A percentile compares a stretch with the other conserved stretches of the same genome.
phyloP scores from a whole-genome alignment of 2,113 vertebrate species.

The Prunella himalayana region DNA sequence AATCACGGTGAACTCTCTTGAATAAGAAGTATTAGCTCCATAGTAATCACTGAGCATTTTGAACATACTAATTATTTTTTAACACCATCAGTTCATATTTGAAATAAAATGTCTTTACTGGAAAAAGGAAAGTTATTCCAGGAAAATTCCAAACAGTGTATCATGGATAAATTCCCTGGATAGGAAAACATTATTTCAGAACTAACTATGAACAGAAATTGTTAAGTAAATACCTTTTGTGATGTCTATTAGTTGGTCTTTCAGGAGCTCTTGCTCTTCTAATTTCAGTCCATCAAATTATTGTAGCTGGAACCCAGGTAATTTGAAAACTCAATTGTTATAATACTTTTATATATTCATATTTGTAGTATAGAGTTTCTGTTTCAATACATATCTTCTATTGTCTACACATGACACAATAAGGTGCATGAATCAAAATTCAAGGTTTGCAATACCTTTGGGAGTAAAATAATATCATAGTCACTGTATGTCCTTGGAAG shows the following conservation, averaged over 20 bases:
- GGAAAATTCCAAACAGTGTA: background rate
- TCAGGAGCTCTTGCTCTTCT: background rate
- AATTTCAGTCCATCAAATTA: background rate
- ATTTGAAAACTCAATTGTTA: background rate
- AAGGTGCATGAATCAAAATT: background rate
- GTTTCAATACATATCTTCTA: background rate
- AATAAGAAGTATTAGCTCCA: background rate
- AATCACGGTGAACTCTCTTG: background rate
- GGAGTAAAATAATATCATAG: background rate
- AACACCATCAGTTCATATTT: background rate
- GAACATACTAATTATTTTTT: background rate
- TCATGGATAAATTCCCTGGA: background rate
- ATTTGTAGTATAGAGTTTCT: background rate
- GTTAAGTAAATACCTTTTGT: background rate
- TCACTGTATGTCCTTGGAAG: background rate
- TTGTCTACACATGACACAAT: background rate
- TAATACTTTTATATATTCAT: background rate
- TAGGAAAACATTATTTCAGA: background rate
- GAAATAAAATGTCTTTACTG: background rate
- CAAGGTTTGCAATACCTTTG: background rate
- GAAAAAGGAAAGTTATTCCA: background rate
- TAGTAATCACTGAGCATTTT: background rate
- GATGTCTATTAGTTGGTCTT: background rate
- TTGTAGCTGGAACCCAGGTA: background rate
- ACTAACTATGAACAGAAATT: background rate